A percentile compares a stretch with the other conserved stretches of the same genome.
Evolutionary conservation across 2,888 invertebrate genomes (phyloP).

Genomic region (Ditula angustiorana): DNA sequence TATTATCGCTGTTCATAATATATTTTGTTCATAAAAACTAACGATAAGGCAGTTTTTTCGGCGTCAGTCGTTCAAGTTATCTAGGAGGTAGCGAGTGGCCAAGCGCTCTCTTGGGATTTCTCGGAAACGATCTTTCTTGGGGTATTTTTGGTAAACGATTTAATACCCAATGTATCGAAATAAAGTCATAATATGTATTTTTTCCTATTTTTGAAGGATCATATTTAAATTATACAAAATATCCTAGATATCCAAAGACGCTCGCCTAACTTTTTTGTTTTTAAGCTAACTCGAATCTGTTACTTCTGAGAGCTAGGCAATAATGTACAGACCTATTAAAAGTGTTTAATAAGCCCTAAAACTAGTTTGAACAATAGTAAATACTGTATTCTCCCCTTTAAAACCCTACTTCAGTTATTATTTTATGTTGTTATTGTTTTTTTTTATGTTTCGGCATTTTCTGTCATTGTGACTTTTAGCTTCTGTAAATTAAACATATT

Average conservation of each 20-base stretch:
- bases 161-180: background rate
- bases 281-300: too few species aligned
- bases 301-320: too few species aligned
- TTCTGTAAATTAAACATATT: too few species aligned
- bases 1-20: conserved; percentile 35
- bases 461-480: too few species aligned
- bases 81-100: conserved; percentile 51
- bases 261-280: conserved; percentile 22
- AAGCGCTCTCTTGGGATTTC: conserved; percentile 57
- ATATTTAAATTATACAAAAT: background rate
- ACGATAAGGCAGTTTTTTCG: conserved; percentile 34
- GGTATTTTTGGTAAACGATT: conserved; percentile 31
- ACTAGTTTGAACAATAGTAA: too few species aligned
- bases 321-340: too few species aligned
- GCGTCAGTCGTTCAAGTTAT: conserved; percentile 11
- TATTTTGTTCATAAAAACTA: conserved; percentile 27
- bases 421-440: too few species aligned
- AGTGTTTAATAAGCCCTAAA: too few species aligned
- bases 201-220: too few species aligned
- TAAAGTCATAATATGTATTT: background rate
- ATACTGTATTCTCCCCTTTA: too few species aligned
- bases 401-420: too few species aligned
- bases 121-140: conserved; percentile 46
- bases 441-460: too few species aligned
- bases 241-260: background rate